Evolutionary conservation across 2,797 vertebrate species (phyloP), one percentile per base, ranked within the genome.

Genomic region (Neopelma chrysocephalum): DNA sequence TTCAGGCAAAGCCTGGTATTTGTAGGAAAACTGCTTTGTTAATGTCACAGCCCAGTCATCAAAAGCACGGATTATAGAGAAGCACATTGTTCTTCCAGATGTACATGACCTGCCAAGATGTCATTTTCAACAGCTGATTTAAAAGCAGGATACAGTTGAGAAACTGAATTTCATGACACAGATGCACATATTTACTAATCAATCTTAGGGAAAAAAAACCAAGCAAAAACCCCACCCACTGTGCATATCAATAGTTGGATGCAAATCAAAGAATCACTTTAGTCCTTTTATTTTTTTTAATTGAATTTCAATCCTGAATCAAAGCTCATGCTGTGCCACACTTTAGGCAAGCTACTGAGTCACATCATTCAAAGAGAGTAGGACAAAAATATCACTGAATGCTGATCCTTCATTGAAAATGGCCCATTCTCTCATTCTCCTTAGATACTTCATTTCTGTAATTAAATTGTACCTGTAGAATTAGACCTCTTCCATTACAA

Each of bases 381-480:
- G 38, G 61, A 96, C 50, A 84, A 95, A 95, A 95, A 92, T 89
- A 91, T 77, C 78, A 85, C 91, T 75, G 91, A 94, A 90, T 70
- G 88, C 61, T 77, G 56, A 87, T 70, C 25, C 58, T 56, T 71
- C 86, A 87, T 7, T 80, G 82, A 95, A 94, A 94, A 92, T 60
- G 80, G 21, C 62, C 58, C 58, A 89, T 90, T 87, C 75, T 31
- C 60, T 76, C 50, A 20, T 64, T 77, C 82, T 53, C 31, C 51
- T 72, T 38, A 45, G 8, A 68, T 12, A 43, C 65, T 79, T 72
- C 68, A 72, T 32, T 92, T 84, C 85, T 89, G 90, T 88, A 88
- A 96, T 60, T 75, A 73, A 93, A 69, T 48, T 32, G 68, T 40
- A 91, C 77, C 65, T 40, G 3, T 27, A 88, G 81, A 75, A 92